Evolutionary conservation across 2,113 vertebrate species (phyloP).

Genomic region (Hippoglossus stenolepis): DNA sequence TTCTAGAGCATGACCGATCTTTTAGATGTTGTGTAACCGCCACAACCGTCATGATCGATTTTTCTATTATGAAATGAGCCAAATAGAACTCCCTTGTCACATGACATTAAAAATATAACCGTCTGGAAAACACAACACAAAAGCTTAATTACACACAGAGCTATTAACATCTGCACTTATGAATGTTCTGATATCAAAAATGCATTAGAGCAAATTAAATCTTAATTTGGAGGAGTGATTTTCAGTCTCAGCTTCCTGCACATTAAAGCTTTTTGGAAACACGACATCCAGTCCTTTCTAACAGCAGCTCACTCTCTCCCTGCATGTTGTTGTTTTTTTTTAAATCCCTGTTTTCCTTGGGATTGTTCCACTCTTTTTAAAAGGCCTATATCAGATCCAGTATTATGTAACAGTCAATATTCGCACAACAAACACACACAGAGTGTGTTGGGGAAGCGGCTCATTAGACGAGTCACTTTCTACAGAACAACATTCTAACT

Average conservation of each 20-base stretch:
- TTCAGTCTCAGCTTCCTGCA: neutral
- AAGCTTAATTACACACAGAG: neutral
- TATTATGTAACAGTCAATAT: conserved; percentile 41
- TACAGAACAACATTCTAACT: conserved; percentile 37
- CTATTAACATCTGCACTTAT: neutral
- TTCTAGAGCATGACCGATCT: conserved; percentile 46
- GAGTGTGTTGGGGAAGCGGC: conserved; percentile 24
- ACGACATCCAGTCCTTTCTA: neutral
- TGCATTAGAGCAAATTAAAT: neutral
- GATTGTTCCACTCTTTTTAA: neutral
- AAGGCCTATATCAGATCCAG: conserved; percentile 9
- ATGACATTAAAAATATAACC: neutral
- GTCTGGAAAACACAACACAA: neutral
- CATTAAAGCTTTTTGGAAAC: neutral
- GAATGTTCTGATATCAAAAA: conserved; percentile 1
- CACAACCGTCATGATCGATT: conserved; percentile 31
- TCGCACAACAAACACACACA: conserved; percentile 16
- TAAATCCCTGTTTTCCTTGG: neutral
- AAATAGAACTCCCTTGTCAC: neutral
- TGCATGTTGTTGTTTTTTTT: neutral
- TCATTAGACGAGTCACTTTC: conserved; percentile 28
- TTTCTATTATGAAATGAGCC: conserved; percentile 41
- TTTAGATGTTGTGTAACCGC: conserved; percentile 49
- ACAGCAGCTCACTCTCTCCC: neutral
- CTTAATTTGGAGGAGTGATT: neutral